Base-by-base conservation (phyloP, 2,797 vertebrate species). In the Rhadinocentrus ornatus region DNA sequence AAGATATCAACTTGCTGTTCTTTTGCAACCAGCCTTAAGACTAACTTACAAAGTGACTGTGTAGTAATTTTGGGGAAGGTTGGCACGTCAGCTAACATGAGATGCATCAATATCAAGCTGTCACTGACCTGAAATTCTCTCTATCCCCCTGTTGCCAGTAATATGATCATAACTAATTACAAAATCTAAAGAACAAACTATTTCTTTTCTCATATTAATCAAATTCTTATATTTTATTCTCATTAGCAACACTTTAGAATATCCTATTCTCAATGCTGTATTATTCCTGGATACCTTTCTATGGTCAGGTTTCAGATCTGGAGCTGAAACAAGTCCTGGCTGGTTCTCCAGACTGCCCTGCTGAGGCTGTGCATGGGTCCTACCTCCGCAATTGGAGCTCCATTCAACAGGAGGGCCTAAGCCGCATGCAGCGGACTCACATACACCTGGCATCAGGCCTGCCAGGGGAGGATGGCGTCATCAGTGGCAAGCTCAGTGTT, bases 361-460 rank as follows among this genome's bases (percentile, higher is more conserved):
- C 53, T 18, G 89, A 90, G 64, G 95, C 95, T 0, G 90, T 96
- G 60, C 97, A 98, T 35, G 96, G 97, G 44, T 96, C 97, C 4
- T 97, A 95, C 83, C 82, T 95, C 80, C 89, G 83, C 52, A 85
- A 94, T 83, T 98, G 96, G 97, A 86, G 84, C 13, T 91, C 94
- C 66, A 98, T 98, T 72, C 91, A 85, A 60, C 88, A 86, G 24
- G 78, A 83, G 31, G 97, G 97, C 60, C 91, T 98, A 73, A 94
- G 83, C 77, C 85, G 96, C 75, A 94, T 93, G 93, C 91, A 80
- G 1, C 94, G 97, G 37, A 94, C 86, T 0, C 97, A 98, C 82
- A 96, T 98, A 79, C 97, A 98, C 81, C 88, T 97, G 84, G 95
- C 95, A 0, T 70, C 91, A 0, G 95, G 96, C 20, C 90, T 96